Base-by-base conservation (phyloP, 2,888 invertebrate species). In the Dasysyrphus albostriatus region DNA sequence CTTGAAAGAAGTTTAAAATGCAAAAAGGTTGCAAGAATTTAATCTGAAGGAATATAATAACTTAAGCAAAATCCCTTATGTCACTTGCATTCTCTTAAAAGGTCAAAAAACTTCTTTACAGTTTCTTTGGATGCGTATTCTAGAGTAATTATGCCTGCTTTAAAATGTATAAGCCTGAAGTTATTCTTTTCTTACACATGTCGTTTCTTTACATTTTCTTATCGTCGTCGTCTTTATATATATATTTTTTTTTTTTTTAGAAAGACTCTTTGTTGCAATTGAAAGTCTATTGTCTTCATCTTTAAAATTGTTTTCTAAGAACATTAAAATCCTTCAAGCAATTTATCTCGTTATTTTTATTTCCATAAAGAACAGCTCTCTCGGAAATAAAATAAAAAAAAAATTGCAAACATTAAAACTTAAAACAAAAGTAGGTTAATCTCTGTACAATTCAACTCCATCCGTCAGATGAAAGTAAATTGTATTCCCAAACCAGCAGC, bases 361-460 rank as follows among this genome's bases (percentile, higher is more conserved):
- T 49, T 49, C 8, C 29, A 6, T 16, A 0, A 61, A 32, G 54
- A 61, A 29, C 47, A 51, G 32, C n/a, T 42, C 34, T 59, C 74
- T 80, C 37, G 37, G 44, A 16, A 59, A 54, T 9, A 61, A 42
- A 63, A 54, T 19, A 8, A 42, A 61, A 1, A 54, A 54, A 24
- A 51, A 16, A 72, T 59, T 63, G 8, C 24, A 39, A 29, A 56
- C 56, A 76, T 77, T 72, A 42, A 44, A 44, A 34, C 42, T 65
- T 65, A 16, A 37, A 44, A 47, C 24, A 73, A 73, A 83, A 79
- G 69, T 83, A 83, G 83, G 83, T 79, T 79, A 83, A 83, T 83
- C 54, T 69, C 14, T 14, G 63, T 56, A 37, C 63, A 65, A 75
- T 79, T 39, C 14, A 19, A 24, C 8, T 42, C 2, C 3, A 42